Evolutionary conservation across 2,797 vertebrate genomes (phyloP).

Genomic region (Vireo griseus): DNA sequence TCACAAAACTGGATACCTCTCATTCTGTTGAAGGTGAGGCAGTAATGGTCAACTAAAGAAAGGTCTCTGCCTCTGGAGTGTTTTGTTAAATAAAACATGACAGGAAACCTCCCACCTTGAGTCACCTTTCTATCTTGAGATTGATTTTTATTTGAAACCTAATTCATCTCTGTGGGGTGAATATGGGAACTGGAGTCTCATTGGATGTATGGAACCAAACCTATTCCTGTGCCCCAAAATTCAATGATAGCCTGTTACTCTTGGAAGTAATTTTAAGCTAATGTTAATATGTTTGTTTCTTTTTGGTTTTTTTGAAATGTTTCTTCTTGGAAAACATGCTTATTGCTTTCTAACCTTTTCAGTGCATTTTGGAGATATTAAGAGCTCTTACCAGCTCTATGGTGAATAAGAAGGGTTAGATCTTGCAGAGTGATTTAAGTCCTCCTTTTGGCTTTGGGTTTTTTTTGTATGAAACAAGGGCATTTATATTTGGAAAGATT

Average conservation of each 20-base stretch:
- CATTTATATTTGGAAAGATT: neutral
- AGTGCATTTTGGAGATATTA: neutral
- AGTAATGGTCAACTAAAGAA: neutral
- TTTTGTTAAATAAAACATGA: neutral
- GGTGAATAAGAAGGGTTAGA: neutral
- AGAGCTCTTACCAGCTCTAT: neutral
- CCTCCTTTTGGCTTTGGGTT: neutral
- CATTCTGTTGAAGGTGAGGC: slow-evolving; percentile 14
- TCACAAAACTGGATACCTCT: neutral
- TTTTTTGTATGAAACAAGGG: neutral
- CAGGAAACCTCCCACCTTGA: neutral
- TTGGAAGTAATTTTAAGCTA: neutral
- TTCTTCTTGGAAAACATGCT: neutral
- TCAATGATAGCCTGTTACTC: neutral
- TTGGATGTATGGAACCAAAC: neutral
- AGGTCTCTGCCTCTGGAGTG: neutral
- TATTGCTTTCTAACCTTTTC: neutral
- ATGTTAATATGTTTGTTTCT: neutral
- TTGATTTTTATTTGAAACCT: neutral
- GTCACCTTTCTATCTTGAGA: neutral
- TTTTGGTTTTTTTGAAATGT: neutral
- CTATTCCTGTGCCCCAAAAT: neutral
- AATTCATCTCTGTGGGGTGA: neutral
- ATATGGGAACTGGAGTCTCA: neutral
- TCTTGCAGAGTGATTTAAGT: neutral